These are phyloP conservation scores for Melanocharis versteri DNA, from an alignment of 2,113 vertebrate species.

Conservation along the genomic window DNA sequence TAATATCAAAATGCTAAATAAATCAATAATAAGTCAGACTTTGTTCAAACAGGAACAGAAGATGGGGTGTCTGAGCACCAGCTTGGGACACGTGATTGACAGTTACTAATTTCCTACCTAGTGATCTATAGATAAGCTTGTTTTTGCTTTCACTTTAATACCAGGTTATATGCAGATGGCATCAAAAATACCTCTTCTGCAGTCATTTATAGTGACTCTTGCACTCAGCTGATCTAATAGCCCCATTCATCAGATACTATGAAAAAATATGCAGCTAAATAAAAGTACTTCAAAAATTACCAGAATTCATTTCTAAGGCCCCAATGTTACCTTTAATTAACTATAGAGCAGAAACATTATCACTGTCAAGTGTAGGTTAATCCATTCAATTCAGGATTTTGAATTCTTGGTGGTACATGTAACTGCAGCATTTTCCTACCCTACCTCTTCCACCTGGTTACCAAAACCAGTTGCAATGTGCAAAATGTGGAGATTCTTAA, in stretches of 20 bases:
- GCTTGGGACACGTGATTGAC: slow-evolving; percentile 24
- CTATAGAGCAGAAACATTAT: background rate
- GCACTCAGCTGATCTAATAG: background rate
- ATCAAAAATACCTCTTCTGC: background rate
- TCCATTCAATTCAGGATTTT: background rate
- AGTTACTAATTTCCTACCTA: slow-evolving; percentile 47
- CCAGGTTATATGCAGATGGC: background rate
- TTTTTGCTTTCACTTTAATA: background rate
- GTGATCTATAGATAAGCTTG: background rate
- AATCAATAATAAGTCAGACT: slow-evolving; percentile 25
- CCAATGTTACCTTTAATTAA: background rate
- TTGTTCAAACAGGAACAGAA: background rate
- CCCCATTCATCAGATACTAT: background rate
- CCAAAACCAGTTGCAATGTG: background rate
- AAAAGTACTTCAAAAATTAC: background rate
- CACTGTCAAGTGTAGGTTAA: background rate
- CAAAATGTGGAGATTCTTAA: background rate
- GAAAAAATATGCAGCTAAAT: background rate
- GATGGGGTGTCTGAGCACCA: background rate
- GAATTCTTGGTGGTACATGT: background rate
- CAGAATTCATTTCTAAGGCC: background rate
- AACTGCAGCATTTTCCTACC: background rate
- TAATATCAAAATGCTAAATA: slow-evolving; percentile 41
- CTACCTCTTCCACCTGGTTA: background rate
- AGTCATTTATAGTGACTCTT: background rate